Base-by-base conservation (phyloP, 2,113 vertebrate species). In the Bufo gargarizans region DNA sequence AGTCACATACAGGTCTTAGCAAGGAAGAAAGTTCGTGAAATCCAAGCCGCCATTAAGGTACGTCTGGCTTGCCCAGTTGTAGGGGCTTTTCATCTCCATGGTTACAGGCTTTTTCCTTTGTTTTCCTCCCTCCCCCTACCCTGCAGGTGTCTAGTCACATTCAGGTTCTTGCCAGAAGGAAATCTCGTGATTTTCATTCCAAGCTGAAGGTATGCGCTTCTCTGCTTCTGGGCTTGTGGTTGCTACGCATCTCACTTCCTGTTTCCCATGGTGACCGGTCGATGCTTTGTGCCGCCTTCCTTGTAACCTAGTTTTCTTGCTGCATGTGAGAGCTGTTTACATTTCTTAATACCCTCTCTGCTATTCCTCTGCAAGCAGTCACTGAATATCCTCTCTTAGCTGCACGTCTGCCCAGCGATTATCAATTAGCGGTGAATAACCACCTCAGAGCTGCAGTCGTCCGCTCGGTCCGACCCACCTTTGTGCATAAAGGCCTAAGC, bases 171-270 rank as follows among this genome's bases (percentile, higher is more conserved):
- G 98, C 98, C 97, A 97, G 98, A 98, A 98, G 98, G 97, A 99
- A 99, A 99, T 99, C 98, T 98, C 98, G 98, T 97, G 98, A 99
- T 98, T 99, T 99, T 99, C 98, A 99, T 98, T 99, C 98, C 98
- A 99, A 99, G 98, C 98, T 99, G 96, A 99, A 99, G 98, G 98
- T 99, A 99, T 99, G 98, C 98, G 98, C 98, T 99, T 99, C 96
- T 97, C 97, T 99, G 98, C 98, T 99, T 98, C 96, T 96, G 97
- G 97, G 97, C 97, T 97, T 96, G 96, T 97, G 97, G 96, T 97
- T 97, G 97, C 97, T 96, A 94, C 96, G 97, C 95, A 91, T 96
- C 94, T 96, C 95, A 96, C 96, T 97, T 96, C 95, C 96, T 97
- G 95, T 96, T 97, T 96, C 95, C 96, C 92, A 93, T 94, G 94